Evolutionary conservation across 2,888 invertebrate genomes (phyloP), one percentile per base, ranked within the genome.

Genomic region (Drosophila tanythrix): DNA sequence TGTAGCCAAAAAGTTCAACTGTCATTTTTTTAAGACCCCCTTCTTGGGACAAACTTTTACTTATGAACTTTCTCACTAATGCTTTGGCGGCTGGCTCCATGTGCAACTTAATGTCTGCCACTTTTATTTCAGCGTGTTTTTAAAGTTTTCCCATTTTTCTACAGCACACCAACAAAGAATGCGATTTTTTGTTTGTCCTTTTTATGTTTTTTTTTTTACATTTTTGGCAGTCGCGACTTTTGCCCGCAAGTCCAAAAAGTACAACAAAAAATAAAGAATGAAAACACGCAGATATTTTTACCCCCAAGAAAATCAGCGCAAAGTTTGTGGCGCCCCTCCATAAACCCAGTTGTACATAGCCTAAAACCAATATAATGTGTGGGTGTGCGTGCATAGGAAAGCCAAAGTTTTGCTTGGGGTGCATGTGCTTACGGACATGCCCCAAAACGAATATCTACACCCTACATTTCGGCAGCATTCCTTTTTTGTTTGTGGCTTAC

Each of bases 81-180:
- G 77, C 81, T 65, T 76, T 79, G 58, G 13, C 18, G 18, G 46
- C 25, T 73, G 82, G 82, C 62, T 81, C 74, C 71, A 74, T 70
- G 74, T 76, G 76, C 67, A 79, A 83, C 75, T 86, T 76, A 80
- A 81, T 80, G 81, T 81, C 82, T 78, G 82, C 74, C 81, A 78
- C 82, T 81, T 81, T 81, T 78, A 74, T 81, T 81, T 78, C 72
- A 68, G 58, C 69, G 69, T 72, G 77, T 79, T 74, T 90, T 87
- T 90, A 87, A 87, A 88, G 90, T 87, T 87, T 88, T 73, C 56
- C 86, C 75, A 88, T 84, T 84, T 86, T 86, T 89, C 80, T 72
- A 69, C 56, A 64, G 72, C 50, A 53, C 52, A 70, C 68, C 74
- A 40, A 52, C 55, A 70, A 74, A 81, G 81, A 83, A 76, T 73